Percentiles rank a stretch among this genome's conserved stretches.
These are phyloP conservation scores for Neotoxoptera formosana DNA, from an alignment of 1,140 invertebrate species.

Conservation along the genomic window DNA sequence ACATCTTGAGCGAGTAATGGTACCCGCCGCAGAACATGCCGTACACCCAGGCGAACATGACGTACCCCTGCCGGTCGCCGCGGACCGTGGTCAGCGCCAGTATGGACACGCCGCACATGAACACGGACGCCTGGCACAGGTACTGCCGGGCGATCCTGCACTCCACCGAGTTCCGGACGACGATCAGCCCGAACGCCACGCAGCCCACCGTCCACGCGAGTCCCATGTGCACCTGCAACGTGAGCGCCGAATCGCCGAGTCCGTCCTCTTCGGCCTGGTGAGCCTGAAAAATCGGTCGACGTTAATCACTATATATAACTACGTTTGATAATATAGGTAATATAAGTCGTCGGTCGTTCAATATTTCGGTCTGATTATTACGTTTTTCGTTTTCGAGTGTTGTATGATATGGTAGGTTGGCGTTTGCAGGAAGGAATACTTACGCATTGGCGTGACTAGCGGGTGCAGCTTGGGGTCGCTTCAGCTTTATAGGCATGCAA, in stretches of 20 bases:
- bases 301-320: neutral
- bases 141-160: slow-evolving; percentile 87
- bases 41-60: slow-evolving; percentile 85
- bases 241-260: slow-evolving; percentile 72
- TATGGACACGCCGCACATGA: slow-evolving; percentile 80
- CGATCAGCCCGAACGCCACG: slow-evolving; percentile 79
- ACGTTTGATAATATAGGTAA: too few species aligned
- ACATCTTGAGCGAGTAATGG: slow-evolving; percentile 88
- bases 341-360: too few species aligned
- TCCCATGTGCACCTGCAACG: slow-evolving; percentile 82
- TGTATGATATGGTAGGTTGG: too few species aligned
- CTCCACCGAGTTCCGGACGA: slow-evolving; percentile 82
- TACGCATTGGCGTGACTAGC: too few species aligned
- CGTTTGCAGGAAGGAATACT: too few species aligned
- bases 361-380: neutral
- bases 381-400: too few species aligned
- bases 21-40: slow-evolving; percentile 84
- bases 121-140: slow-evolving; percentile 76
- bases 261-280: slow-evolving; percentile 80
- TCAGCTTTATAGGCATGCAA: too few species aligned
- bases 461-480: too few species aligned
- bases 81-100: slow-evolving; percentile 83
- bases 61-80: slow-evolving; percentile 75
- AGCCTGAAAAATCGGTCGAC: slow-evolving; percentile 64
- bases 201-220: slow-evolving; percentile 84